Percentiles rank a stretch among this genome's conserved stretches.
These are phyloP conservation scores for Microcaecilia unicolor DNA, from an alignment of 2,797 vertebrate genomes.

Conservation along the genomic window DNA sequence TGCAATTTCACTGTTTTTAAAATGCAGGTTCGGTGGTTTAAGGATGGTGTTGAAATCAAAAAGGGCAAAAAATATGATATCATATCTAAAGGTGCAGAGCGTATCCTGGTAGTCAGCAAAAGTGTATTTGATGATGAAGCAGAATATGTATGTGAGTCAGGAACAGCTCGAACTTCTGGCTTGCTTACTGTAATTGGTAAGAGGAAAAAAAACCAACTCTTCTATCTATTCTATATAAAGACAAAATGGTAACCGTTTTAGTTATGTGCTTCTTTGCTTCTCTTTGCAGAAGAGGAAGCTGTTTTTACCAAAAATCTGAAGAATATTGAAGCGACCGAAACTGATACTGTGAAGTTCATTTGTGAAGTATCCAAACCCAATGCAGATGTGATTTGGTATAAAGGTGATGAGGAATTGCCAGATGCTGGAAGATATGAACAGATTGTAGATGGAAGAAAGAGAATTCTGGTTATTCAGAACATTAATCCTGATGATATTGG, in stretches of 20 bases:
- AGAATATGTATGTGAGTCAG: constrained; percentile 91
- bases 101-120: constrained; percentile 80
- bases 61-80: constrained; percentile 96
- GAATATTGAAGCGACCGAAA: constrained; percentile 85
- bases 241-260: background rate
- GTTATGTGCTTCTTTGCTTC: constrained; percentile 6
- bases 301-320: constrained; percentile 88
- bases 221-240: background rate
- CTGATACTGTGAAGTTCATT: constrained; percentile 81
- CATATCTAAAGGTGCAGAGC: constrained; percentile 76
- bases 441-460: constrained; percentile 76
- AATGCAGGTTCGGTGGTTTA: constrained; percentile 83
- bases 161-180: constrained; percentile 80
- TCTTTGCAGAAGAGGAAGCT: constrained; percentile 81
- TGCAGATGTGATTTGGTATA: constrained; percentile 86
- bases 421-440: constrained; percentile 88
- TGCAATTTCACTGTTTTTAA: background rate
- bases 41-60: constrained; percentile 88
- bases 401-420: constrained; percentile 80
- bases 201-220: constrained; percentile 10
- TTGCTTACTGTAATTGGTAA: constrained; percentile 90
- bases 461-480: constrained; percentile 79
- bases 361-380: constrained; percentile 90
- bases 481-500: constrained; percentile 72
- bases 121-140: constrained; percentile 88